Base-by-base conservation (phyloP, 2,888 invertebrate genomes). In the Parnassius smintheus region DNA sequence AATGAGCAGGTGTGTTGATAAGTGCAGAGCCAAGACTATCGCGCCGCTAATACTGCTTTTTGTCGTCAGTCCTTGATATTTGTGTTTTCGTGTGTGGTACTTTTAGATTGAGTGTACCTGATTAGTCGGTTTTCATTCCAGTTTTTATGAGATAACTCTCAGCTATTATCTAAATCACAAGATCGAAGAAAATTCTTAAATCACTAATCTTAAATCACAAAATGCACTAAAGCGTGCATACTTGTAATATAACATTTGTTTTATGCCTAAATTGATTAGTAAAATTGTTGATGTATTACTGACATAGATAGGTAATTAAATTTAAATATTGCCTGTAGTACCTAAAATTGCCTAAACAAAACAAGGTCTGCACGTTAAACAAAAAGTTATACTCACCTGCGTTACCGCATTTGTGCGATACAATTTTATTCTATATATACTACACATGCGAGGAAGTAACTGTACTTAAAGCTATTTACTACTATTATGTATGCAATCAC, bases 171-270 rank as follows among this genome's bases (percentile, higher is more conserved):
- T 90, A 91, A 90, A 91, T 91, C 91, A 91, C 91, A 91, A 91
- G 89, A 87, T 91, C 82, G 91, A 86, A 87, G 18, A 18, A 18
- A 18, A 18, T 18, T n/a, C n/a, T n/a, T 18, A 18, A 18, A 18
- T 1, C 1, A 18, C 18, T 90, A 91, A 91, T 81, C 88, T 91
- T 90, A 85, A 90, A 91, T 91, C 91, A 91, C 91, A 91, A 91
- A 91, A 91, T 91, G 91, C 91, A 91, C 91, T 91, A 91, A 91
- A 91, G 91, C 91, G 91, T 91, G 91, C 91, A 91, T 87, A 88
- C 81, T 87, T 88, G 86, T 86, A 87, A 83, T 85, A 84, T 84
- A 84, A 83, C 74, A 82, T 83, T 79, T 79, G 83, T 86, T 90
- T 88, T 83, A 88, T 88, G 89, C 87, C 88, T 75, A 74, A 77